Percentiles rank a stretch among this genome's conserved stretches.
These are phyloP conservation scores for Xanthorhoe designata DNA, from an alignment of 2,888 invertebrate species.

Conservation along the genomic window DNA sequence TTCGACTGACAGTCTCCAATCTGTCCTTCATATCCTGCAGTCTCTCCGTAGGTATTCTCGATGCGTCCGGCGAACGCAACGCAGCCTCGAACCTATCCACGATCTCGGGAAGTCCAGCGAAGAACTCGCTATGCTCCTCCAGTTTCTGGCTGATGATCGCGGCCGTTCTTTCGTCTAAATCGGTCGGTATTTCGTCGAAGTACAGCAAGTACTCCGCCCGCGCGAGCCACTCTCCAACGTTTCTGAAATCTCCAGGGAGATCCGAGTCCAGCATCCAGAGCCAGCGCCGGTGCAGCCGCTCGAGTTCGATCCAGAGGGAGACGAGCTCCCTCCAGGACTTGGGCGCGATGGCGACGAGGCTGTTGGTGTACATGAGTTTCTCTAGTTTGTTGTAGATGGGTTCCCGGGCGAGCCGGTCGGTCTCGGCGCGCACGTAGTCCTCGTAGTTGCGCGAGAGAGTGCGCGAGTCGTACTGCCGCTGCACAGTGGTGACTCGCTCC, in stretches of 20 bases:
- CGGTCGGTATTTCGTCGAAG: constrained; percentile 92
- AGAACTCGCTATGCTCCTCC: constrained; percentile 96
- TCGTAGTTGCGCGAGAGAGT: constrained; percentile 91
- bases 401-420: constrained; percentile 90
- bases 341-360: constrained; percentile 92
- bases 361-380: constrained; percentile 92
- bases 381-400: constrained; percentile 91
- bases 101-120: constrained; percentile 92
- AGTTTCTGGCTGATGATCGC: constrained; percentile 94
- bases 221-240: constrained; percentile 95
- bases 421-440: constrained; percentile 92
- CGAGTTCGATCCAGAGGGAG: constrained; percentile 92
- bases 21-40: constrained; percentile 92
- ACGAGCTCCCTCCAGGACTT: constrained; percentile 95
- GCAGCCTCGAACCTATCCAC: constrained; percentile 92
- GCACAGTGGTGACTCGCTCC: constrained; percentile 91
- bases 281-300: constrained; percentile 93
- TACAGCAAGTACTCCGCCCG: constrained; percentile 93
- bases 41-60: constrained; percentile 91
- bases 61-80: constrained; percentile 88
- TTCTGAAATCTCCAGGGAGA: constrained; percentile 94
- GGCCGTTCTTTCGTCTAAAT: constrained; percentile 95
- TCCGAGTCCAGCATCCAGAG: constrained; percentile 94
- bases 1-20: constrained; percentile 89
- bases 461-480: constrained; percentile 91